Percentiles rank a stretch among this genome's conserved stretches.
These are phyloP conservation scores for Nephotettix cincticeps DNA, from an alignment of 1,140 invertebrate genomes.

Conservation along the genomic window DNA sequence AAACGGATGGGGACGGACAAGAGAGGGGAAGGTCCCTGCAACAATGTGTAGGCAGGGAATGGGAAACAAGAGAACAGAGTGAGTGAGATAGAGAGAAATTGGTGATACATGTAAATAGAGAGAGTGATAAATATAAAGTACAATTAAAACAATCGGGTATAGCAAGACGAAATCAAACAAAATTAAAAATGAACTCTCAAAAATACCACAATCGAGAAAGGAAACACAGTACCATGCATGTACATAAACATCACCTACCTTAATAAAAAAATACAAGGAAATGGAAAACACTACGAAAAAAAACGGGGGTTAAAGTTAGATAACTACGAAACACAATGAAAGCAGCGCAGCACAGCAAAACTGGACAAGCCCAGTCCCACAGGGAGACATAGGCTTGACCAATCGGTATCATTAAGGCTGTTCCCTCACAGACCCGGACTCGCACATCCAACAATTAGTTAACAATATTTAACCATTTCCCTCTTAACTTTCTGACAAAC, in stretches of 20 bases:
- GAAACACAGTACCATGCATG: slow-evolving; percentile 5
- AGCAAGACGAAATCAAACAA: not conserved
- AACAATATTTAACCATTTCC: not conserved
- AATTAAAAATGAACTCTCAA: slow-evolving; percentile 4
- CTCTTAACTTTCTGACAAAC: too few relatives aligned
- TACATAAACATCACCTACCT: slow-evolving; percentile 25
- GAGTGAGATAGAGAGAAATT: slow-evolving; percentile 1
- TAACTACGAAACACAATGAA: slow-evolving; percentile 26
- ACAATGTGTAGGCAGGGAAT: not conserved
- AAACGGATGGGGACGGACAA: not conserved
- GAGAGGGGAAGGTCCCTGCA: not conserved
- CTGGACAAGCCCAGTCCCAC: slow-evolving; percentile 20
- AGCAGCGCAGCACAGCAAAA: slow-evolving; percentile 27
- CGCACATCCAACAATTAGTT: not conserved
- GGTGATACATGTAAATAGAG: slow-evolving; percentile 8
- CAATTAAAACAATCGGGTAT: not conserved
- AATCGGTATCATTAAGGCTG: slow-evolving; percentile 30
- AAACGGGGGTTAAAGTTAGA: not conserved
- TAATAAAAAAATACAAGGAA: not conserved
- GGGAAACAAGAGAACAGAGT: slow-evolving; percentile 11
- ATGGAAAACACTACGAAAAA: slow-evolving; percentile 6
- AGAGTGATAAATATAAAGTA: not conserved
- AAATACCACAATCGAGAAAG: slow-evolving; percentile 8
- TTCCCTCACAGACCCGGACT: not conserved
- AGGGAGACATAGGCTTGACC: slow-evolving; percentile 14